Evolutionary conservation across 2,113 vertebrate genomes (phyloP).

Genomic region (Ceratotherium simum): DNA sequence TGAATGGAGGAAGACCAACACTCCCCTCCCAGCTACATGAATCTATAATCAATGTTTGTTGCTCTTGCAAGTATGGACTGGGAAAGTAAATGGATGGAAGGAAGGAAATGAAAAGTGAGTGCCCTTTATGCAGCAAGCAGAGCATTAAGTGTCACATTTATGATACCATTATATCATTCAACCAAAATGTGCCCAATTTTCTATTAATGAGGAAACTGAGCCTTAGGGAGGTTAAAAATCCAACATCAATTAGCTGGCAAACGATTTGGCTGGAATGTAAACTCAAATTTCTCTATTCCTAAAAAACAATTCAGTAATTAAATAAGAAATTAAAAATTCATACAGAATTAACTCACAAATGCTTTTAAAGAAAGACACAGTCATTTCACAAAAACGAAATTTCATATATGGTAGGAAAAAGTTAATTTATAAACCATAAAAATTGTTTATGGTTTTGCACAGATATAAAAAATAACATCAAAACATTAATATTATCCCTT

Average conservation of each 20-base stretch:
- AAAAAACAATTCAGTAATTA: not conserved
- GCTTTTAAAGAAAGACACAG: not conserved
- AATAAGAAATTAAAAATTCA: conserved; percentile 11
- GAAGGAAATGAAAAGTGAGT: not conserved
- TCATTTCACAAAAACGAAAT: not conserved
- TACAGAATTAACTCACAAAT: not conserved
- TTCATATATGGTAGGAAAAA: not conserved
- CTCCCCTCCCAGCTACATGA: not conserved
- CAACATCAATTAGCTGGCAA: not conserved
- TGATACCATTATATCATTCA: not conserved
- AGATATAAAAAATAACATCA: not conserved
- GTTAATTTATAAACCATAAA: not conserved
- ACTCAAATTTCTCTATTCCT: not conserved
- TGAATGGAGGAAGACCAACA: not conserved
- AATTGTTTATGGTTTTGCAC: not conserved
- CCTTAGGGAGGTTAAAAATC: not conserved
- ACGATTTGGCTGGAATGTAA: not conserved
- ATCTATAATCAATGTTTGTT: not conserved
- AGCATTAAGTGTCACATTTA: not conserved
- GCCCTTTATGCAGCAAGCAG: not conserved
- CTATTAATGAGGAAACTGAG: not conserved
- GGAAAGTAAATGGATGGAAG: not conserved
- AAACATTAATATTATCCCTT: conserved; percentile 13
- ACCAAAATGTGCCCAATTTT: not conserved
- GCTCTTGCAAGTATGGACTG: not conserved